Conservation (phyloP, 1,140 invertebrate genomes). For the Drosophila kanapiae region DNA sequence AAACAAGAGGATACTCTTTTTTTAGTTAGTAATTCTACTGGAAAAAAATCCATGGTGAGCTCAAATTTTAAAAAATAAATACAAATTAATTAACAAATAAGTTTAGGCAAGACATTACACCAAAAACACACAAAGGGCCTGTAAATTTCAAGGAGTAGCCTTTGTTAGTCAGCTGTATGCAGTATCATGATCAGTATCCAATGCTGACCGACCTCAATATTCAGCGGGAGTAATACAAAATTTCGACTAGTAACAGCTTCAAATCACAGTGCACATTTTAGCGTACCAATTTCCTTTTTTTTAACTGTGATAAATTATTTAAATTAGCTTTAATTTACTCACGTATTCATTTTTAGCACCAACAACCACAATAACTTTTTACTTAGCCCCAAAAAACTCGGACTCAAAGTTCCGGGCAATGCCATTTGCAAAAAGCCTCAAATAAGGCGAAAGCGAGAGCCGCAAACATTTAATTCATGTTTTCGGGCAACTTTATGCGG, state of each 20-base stretch:
- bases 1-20: background rate
- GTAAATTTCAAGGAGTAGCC: background rate
- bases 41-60: no score
- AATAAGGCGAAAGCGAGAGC: no score
- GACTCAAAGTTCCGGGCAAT: slow-evolving; percentile 25
- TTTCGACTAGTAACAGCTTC: no score
- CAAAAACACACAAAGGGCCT: background rate
- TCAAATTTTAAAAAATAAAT: background rate
- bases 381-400: slow-evolving; percentile 7
- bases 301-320: background rate
- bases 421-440: slow-evolving; percentile 34
- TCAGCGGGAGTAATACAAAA: background rate
- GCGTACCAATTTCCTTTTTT: background rate
- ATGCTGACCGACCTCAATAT: no score
- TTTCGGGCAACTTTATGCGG: slow-evolving; percentile 50
- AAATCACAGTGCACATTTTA: background rate
- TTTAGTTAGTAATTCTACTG: no score
- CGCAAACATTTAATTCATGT: slow-evolving; percentile 48
- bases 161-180: background rate
- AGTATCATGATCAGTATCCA: background rate
- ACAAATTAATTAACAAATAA: background rate
- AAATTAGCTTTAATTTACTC: slow-evolving; percentile 48
- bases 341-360: slow-evolving; percentile 8
- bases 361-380: slow-evolving; percentile 34
- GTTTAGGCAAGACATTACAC: no score